Conservation (phyloP, 2,888 invertebrate species). For the Allophyes oxyacanthae region DNA sequence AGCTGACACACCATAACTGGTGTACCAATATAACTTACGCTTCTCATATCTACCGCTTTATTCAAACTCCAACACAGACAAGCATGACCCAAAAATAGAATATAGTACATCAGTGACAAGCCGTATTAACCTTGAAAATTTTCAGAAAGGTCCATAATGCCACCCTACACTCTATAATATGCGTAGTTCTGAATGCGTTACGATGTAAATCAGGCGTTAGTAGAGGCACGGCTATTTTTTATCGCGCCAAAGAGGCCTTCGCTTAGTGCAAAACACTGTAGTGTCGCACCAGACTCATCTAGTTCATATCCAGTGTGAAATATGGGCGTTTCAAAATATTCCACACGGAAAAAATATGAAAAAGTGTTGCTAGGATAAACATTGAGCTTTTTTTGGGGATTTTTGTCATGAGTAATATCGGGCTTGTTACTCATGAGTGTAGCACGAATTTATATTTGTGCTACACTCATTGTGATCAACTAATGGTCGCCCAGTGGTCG, state of each 20-base stretch:
- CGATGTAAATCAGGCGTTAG: constrained; percentile 53
- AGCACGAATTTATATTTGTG: too few species aligned
- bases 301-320: constrained; percentile 62
- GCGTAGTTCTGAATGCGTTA: constrained; percentile 38
- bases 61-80: background rate
- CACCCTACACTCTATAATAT: constrained; percentile 41
- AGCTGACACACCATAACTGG: too few species aligned
- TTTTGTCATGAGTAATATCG: background rate
- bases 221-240: constrained; percentile 58
- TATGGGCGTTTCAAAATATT: constrained; percentile 63
- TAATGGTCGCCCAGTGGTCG: too few species aligned
- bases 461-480: too few species aligned
- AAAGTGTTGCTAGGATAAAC: constrained; percentile 24
- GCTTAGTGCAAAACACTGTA: constrained; percentile 66
- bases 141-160: constrained; percentile 33
- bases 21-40: too few species aligned
- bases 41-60: too few species aligned
- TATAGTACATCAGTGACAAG: constrained; percentile 20
- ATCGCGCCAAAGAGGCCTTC: constrained; percentile 52
- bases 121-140: constrained; percentile 35
- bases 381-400: background rate
- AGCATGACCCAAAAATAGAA: constrained; percentile 17
- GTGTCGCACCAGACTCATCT: constrained; percentile 61
- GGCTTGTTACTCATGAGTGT: too few species aligned
- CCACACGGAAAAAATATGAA: constrained; percentile 50